Evolutionary conservation across 1,140 invertebrate species (phyloP), one percentile per base, ranked within the genome.

Genomic region (Rhynchophorus ferrugineus): DNA sequence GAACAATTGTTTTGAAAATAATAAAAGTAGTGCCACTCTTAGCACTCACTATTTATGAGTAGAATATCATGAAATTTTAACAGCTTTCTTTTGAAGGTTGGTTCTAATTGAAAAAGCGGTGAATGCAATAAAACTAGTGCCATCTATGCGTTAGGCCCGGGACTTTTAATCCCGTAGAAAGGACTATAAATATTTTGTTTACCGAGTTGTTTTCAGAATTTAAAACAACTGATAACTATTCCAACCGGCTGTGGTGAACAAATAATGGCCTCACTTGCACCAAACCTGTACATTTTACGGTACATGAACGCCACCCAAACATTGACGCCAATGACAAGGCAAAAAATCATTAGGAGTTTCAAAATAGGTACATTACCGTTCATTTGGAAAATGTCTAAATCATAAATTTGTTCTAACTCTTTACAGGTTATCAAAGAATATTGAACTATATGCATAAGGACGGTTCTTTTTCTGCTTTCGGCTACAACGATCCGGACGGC

Each of bases 391-490:
- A 49, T 37, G 3, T 14, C 14, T 53, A 6, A 11, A 3, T 18
- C 6, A n/a, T 29, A 36, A 6, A 21, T 45, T 46, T 16, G 18
- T 47, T 34, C 35, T 48, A 33, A 44, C 36, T n/a, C 9, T 17
- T 41, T 59, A 42, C 47, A 81, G 84, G 85, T 19, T 83, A 85
- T 56, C 84, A 88, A 68, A 69, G 83, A 50, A 79, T 89, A 57
- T 60, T 89, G 44, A 83, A 77, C 20, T 90, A 84, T 60, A 71
- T 77, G 19, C 83, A 83, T 56, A 56, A 64, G 8, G 85, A 89
- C 63, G 84, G 84, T 7, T 89, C 87, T 0, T 90, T 85, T 67
- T 87, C 84, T 16, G 83, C 85, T 1, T 90, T 88, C 66, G 85
- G 84, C 3, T 58, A 66, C 35, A 50, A 64, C 19, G 64, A 69